These are phyloP conservation scores for Eleginops maclovinus DNA, from an alignment of 2,113 vertebrate species.

Conservation along the genomic window DNA sequence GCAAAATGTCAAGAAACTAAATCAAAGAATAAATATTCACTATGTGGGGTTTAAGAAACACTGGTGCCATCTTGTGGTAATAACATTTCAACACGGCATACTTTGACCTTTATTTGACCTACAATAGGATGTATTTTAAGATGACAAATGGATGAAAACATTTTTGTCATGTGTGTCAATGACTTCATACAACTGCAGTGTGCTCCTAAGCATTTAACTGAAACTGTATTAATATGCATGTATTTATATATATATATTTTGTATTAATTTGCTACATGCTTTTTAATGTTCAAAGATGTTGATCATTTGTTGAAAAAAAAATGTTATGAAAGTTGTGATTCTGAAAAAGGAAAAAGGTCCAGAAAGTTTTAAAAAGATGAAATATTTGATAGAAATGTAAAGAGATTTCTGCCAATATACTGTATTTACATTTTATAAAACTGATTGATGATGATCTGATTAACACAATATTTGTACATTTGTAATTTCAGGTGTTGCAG, in stretches of 20 bases:
- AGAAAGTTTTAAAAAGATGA: neutral
- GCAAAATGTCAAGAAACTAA: neutral
- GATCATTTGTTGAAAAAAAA: neutral
- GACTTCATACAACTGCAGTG: neutral
- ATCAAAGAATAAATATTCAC: neutral
- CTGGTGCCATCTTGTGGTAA: slow-evolving; percentile 48
- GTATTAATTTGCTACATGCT: neutral
- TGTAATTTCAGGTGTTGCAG: neutral
- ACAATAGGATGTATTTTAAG: neutral
- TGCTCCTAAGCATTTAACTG: neutral
- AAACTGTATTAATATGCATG: neutral
- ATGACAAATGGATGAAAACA: neutral
- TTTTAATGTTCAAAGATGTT: neutral
- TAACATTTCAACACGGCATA: neutral
- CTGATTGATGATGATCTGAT: neutral
- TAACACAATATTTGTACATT: neutral
- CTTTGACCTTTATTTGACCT: slow-evolving; percentile 21
- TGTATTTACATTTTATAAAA: no score
- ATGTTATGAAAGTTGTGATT: neutral
- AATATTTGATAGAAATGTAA: neutral
- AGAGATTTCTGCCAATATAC: neutral
- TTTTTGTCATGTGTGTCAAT: no score
- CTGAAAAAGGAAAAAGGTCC: no score
- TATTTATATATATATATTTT: no score
- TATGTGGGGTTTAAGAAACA: neutral